Evolutionary conservation across 64 coral and sea anemone genomes (phyloP), one percentile per base, ranked within the genome.

Genomic region (Exaiptasia diaphana): DNA sequence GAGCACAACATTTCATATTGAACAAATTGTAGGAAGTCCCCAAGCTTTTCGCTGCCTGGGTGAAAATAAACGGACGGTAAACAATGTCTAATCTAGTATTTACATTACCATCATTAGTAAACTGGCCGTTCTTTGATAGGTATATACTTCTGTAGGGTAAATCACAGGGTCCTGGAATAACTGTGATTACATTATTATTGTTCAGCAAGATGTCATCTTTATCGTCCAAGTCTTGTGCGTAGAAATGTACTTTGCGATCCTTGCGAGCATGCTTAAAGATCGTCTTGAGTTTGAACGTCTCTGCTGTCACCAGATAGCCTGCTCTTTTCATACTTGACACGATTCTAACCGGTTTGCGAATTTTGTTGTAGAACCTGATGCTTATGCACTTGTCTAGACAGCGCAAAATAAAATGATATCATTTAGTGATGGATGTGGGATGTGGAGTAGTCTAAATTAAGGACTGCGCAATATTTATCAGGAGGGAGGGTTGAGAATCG

Each of bases 301-400:
- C 90, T 0, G 95, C 89, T 4, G 90, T 99, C 2, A 99, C 76
- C 0, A 99, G 85, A 24, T 99, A 99, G 23, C 95, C 95, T 49
- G 71, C 95, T 0, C 82, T 85, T 25, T 99, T 99, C 79, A 99
- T 92, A 39, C 95, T 99, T 1, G 95, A 99, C 11, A 99, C 81
- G 34, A 99, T 77, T 31, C 83, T 77, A 10, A 99, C 81, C 35
- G 95, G 89, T 18, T 80, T 83, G 6, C 85, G 84, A n/a, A 99
- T 43, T 67, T 93, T 86, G 68, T 99, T 99, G 48, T 89, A 71
- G 71, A 99, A 99, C 75, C 86, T 43, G 4, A 99, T 28, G 22
- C 86, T 88, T 71, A 99, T 85, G 32, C 95, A 99, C 76, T 99
- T 92, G 75, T 99, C 95, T 96, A 33, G n/a, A n/a, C n/a, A 64